phyloP scores from a whole-genome alignment of 2,888 invertebrate genomes.

The Drosophila robusta region DNA sequence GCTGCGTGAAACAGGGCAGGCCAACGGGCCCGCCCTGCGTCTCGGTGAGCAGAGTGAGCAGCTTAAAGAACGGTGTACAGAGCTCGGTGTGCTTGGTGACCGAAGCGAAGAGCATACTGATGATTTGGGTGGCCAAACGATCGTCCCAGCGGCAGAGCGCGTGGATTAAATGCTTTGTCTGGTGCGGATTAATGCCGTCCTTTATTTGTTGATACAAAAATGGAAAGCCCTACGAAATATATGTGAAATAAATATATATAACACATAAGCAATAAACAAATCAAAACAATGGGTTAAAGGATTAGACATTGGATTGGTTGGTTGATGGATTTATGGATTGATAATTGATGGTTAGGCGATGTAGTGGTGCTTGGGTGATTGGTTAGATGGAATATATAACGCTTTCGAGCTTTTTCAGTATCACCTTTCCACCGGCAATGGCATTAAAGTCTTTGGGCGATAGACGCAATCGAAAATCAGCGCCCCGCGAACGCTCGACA shows the following conservation, averaged over 20 bases:
- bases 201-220: constrained; percentile 97
- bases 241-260: constrained; percentile 34
- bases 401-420: constrained; percentile 62
- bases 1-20: constrained; percentile 95
- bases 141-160: constrained; percentile 97
- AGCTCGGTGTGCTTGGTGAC: constrained; percentile 95
- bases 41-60: constrained; percentile 94
- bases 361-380: constrained; percentile 33
- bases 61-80: constrained; percentile 96
- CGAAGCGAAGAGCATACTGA: constrained; percentile 95
- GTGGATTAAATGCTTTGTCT: constrained; percentile 95
- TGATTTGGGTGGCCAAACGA: constrained; percentile 93
- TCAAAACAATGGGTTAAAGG: constrained; percentile 22
- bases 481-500: constrained; percentile 94
- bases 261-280: constrained; percentile 26
- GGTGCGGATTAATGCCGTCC: constrained; percentile 95
- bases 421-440: constrained; percentile 93
- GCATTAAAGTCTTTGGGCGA: constrained; percentile 92
- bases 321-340: constrained; percentile 28
- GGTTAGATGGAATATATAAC: constrained; percentile 38
- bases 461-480: constrained; percentile 90
- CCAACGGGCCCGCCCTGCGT: constrained; percentile 90
- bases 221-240: constrained; percentile 90
- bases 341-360: constrained; percentile 29
- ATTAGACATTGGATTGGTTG: constrained; percentile 28